Conservation (phyloP, 1,140 invertebrate species). For the Myzus persicae region DNA sequence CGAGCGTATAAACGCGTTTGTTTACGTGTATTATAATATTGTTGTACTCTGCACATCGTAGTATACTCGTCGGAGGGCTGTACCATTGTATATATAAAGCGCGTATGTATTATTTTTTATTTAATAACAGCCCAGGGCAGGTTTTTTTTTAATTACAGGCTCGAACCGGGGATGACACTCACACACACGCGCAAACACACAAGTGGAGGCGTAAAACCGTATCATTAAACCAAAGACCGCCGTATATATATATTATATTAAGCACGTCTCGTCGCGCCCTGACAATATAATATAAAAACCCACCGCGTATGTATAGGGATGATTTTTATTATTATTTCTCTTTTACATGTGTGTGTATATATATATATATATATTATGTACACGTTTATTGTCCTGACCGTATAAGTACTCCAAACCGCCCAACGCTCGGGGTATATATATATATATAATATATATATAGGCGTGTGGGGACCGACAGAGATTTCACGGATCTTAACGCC, state of each 20-base stretch:
- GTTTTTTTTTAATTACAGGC: conserved; percentile 48
- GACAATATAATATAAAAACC: conserved; percentile 32
- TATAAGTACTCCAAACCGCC: background rate
- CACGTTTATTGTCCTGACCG: background rate
- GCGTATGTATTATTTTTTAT: background rate
- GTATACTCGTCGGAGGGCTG: background rate
- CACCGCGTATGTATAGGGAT: background rate
- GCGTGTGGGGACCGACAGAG: conserved; percentile 3
- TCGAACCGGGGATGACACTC: background rate
- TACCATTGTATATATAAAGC: conserved; percentile 22
- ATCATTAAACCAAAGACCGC: conserved; percentile 48
- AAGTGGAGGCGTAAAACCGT: conserved; percentile 50
- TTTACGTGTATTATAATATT: background rate
- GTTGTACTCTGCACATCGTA: background rate
- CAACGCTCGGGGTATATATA: background rate
- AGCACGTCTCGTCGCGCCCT: conserved; percentile 35
- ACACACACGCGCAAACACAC: background rate
- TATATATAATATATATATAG: background rate
- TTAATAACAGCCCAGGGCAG: conserved; percentile 33
- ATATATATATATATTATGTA: background rate
- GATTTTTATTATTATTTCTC: conserved; percentile 42
- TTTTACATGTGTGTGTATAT: background rate
- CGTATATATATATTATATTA: background rate
- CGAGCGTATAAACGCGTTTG: background rate
- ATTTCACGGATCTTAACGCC: conserved; percentile 46